Percentiles rank a stretch among this genome's conserved stretches.
Conservation (phyloP, 2,888 invertebrate genomes). For the Lasioglossum leucozonium region DNA sequence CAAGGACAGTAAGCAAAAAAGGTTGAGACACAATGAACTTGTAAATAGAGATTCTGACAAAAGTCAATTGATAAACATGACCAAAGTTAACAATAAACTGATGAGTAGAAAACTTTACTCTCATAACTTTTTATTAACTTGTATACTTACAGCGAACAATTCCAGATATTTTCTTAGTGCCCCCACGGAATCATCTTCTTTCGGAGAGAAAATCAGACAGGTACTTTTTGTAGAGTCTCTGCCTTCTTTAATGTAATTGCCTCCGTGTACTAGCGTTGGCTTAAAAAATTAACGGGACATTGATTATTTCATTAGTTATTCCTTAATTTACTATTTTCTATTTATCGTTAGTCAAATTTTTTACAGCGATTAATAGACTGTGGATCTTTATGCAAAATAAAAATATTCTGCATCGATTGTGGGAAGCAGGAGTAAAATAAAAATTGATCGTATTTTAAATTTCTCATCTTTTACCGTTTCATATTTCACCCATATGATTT, state of each 20-base stretch:
- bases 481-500: too few species aligned
- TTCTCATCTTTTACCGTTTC: too few species aligned
- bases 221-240: constrained; percentile 91
- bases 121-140: too few species aligned
- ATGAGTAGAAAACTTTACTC: neutral
- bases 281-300: constrained; percentile 77
- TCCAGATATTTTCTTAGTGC: constrained; percentile 94
- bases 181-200: constrained; percentile 93
- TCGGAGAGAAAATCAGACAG: constrained; percentile 94
- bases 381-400: too few species aligned
- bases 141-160: constrained; percentile 91
- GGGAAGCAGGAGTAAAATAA: too few species aligned
- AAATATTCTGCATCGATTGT: too few species aligned
- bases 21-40: too few species aligned
- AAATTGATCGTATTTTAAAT: too few species aligned
- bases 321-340: neutral
- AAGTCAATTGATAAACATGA: neutral
- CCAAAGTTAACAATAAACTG: neutral
- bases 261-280: constrained; percentile 93
- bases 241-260: constrained; percentile 93
- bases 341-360: neutral
- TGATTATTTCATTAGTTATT: neutral
- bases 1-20: too few species aligned
- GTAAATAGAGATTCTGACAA: neutral
- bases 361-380: neutral